Evolutionary conservation across 2,113 vertebrate species (phyloP).

Genomic region (Phylloscopus trochilus): DNA sequence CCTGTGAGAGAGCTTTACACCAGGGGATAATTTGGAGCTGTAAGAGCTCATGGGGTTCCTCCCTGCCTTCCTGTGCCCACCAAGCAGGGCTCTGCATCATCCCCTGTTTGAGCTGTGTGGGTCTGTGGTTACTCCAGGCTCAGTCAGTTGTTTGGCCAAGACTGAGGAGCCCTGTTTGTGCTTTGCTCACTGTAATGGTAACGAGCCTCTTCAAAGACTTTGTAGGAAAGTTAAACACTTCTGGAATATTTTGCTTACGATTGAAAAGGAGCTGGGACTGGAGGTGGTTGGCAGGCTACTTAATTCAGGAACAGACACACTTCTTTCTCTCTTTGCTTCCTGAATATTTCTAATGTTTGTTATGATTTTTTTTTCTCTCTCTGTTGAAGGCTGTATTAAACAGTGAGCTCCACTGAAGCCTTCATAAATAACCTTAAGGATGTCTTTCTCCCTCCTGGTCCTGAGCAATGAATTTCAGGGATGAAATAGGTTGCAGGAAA

Average conservation of each 20-base stretch:
- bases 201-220: neutral
- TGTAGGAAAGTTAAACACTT: neutral
- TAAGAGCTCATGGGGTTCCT: neutral
- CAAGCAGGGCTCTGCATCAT: neutral
- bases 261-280: neutral
- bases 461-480: neutral
- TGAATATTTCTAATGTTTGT: neutral
- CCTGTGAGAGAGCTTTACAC: neutral
- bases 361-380: neutral
- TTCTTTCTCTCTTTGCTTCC: conserved; percentile 22
- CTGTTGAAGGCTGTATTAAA: neutral
- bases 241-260: neutral
- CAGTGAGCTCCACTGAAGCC: neutral
- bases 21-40: neutral
- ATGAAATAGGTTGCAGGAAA: neutral
- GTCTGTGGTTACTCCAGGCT: neutral
- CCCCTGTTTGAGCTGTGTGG: neutral
- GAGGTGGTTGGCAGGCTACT: conserved; percentile 15
- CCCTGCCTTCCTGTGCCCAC: neutral
- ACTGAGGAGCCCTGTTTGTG: neutral
- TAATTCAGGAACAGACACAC: neutral
- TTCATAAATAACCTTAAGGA: conserved; percentile 11
- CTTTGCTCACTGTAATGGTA: neutral
- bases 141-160: neutral
- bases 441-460: neutral